Conservation (phyloP, 2,797 vertebrate species). For the Amniataba percoides region DNA sequence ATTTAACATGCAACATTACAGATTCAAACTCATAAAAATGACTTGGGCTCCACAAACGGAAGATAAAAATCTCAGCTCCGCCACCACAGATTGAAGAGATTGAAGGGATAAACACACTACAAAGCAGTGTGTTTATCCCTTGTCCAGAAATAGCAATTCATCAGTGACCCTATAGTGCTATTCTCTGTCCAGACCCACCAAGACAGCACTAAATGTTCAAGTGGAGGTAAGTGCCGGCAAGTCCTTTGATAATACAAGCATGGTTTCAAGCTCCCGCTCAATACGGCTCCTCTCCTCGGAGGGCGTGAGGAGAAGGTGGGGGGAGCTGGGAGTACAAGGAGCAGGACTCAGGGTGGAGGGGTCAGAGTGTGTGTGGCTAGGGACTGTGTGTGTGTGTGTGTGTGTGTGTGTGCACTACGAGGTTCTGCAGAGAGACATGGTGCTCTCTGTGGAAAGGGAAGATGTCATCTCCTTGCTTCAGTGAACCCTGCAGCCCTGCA, state of each 20-base stretch:
- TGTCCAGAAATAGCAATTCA: slow-evolving; percentile 88
- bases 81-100: slow-evolving; percentile 71
- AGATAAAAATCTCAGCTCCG: slow-evolving; percentile 73
- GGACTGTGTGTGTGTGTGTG: slow-evolving; percentile 34
- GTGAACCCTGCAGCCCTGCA: slow-evolving; percentile 76
- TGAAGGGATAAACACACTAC: too few species aligned
- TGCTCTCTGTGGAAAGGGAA: slow-evolving; percentile 81
- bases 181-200: slow-evolving; percentile 90
- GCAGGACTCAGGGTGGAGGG: slow-evolving; percentile 59
- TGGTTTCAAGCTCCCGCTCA: slow-evolving; percentile 89
- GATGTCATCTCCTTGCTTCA: slow-evolving; percentile 85
- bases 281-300: slow-evolving; percentile 84
- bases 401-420: slow-evolving; percentile 29
- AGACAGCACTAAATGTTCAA: slow-evolving; percentile 92
- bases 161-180: slow-evolving; percentile 90
- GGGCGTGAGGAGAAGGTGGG: slow-evolving; percentile 80
- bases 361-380: slow-evolving; percentile 62
- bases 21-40: neutral
- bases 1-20: neutral
- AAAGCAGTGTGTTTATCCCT: slow-evolving; percentile 87
- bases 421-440: slow-evolving; percentile 54
- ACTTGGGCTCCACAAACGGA: neutral
- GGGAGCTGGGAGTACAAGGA: slow-evolving; percentile 51
- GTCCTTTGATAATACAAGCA: slow-evolving; percentile 92
- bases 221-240: slow-evolving; percentile 90